Evolutionary conservation across 2,888 invertebrate genomes (phyloP), one percentile per base, ranked within the genome.

Genomic region (Camptogramma bilineatum): DNA sequence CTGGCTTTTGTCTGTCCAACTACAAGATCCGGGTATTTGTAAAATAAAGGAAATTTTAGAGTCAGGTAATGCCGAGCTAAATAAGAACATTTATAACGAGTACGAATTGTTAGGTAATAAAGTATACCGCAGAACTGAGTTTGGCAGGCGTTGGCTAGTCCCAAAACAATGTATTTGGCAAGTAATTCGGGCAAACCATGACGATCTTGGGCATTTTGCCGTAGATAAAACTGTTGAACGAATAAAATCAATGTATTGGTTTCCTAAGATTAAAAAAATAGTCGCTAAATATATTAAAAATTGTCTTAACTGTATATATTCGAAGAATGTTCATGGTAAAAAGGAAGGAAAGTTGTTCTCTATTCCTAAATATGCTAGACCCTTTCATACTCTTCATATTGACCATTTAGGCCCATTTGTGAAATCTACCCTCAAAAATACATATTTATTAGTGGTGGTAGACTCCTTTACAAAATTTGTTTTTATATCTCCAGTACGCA

Each of bases 391-490:
- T 59, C 10, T 79, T 0, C 80, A 79, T 53, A 17, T 75, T 0
- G 78, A 80, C 50, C 77, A 80, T 44, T 53, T 77, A 21, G 77
- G 77, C 0, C 78, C 76, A 4, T 78, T 77, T 61, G 71, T 53
- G 2, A 24, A 53, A 24, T 44, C 53, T 19, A 52, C 34, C 13
- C 10, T 13, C 13, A 17, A 52, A 52, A 52, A 52, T 13, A 34
- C 17, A 31, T 79, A 81, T 51, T 50, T 81, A 7, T 65, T 82
- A 5, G 78, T 82, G 0, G 56, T 63, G 0, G 77, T 63, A 7
- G 63, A 63, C 13, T 16, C 63, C 3, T 63, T 63, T 39, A 63
- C 63, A 16, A 63, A 63, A 68, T 83, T 80, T 71, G 66, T 75
- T 4, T 79, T 79, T 59, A 61, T 79, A 8, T 73, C 69, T 34